Evolutionary conservation across 2,888 invertebrate genomes (phyloP).

Genomic region (Lapara coniferarum): DNA sequence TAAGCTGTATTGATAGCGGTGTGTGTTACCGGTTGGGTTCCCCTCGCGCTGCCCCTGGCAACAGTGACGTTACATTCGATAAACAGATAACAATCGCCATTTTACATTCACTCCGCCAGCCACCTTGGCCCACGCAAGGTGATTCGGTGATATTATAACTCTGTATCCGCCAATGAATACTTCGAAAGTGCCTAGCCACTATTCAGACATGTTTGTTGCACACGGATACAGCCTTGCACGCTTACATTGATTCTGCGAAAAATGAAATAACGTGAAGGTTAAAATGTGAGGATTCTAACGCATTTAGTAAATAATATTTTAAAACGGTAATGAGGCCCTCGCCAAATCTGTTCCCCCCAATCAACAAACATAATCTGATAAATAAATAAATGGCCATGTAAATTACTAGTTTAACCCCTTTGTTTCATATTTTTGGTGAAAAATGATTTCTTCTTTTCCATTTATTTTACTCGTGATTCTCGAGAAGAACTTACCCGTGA

Average conservation of each 20-base stretch:
- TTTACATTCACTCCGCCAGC: constrained; percentile 76
- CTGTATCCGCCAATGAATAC: constrained; percentile 72
- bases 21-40: constrained; percentile 6
- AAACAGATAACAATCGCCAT: constrained; percentile 59
- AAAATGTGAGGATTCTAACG: no score
- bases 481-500: constrained; percentile 39
- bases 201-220: constrained; percentile 58
- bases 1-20: constrained; percentile 12
- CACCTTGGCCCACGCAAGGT: constrained; percentile 81
- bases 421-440: constrained; percentile 26
- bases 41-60: constrained; percentile 18
- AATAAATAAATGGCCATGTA: constrained; percentile 21
- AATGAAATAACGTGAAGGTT: background rate
- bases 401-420: constrained; percentile 32
- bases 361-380: constrained; percentile 8
- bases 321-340: background rate
- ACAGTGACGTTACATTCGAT: constrained; percentile 24
- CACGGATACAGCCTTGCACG: constrained; percentile 30
- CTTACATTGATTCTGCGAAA: background rate
- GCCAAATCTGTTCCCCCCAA: constrained; percentile 7
- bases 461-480: constrained; percentile 36
- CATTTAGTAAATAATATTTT: background rate
- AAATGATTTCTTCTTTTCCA: constrained; percentile 40
- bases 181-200: constrained; percentile 71
- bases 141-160: constrained; percentile 77